Base-by-base conservation (phyloP, 1,140 invertebrate species). In the Neodiprion lecontei region DNA sequence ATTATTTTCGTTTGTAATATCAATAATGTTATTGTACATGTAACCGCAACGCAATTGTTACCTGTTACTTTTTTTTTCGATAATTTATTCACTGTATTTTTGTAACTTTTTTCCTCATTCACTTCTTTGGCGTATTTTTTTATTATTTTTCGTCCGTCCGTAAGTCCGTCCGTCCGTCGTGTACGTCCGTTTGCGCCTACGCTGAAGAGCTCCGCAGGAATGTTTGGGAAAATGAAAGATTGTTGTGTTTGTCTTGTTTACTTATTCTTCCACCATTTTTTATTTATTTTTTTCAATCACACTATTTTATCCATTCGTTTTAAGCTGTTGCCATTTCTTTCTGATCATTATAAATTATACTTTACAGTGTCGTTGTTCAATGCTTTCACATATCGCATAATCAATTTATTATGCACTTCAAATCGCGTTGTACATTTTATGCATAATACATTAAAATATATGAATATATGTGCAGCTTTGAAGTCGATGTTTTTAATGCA, bases 141-240 rank as follows among this genome's bases (percentile, higher is more conserved):
- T 61, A 61, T 61, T 61, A 61, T 61, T 61, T 61, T 14, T 61
- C 53, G 53, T 61, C 53, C 53, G 53, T 61, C 53, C 53, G 53
- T 61, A 61, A 40, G n/a, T 61, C 53, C 53, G 53, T 61, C 53
- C 53, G 53, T 61, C 53, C 53, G 53, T 61, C 53, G 53, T 61
- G 53, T 61, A 61, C 53, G 53, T 61, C 53, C 53, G 53, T 61
- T 61, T 61, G 53, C 53, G 53, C 53, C 4, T 61, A 61, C 28
- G 28, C 28, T 40, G 28, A 3, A 40, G 28, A 40, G 28, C 28
- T 40, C 28, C 28, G 28, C 28, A 40, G 28, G 28, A 40, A 40
- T 40, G 28, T 40, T 40, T 40, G 28, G 28, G 1, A 40, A 40
- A 40, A 40, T 40, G 28, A 40, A 40, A 40, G 28, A 40, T 40